Base-by-base conservation (phyloP, 2,113 vertebrate species). In the Trichomycterus rosablanca region DNA sequence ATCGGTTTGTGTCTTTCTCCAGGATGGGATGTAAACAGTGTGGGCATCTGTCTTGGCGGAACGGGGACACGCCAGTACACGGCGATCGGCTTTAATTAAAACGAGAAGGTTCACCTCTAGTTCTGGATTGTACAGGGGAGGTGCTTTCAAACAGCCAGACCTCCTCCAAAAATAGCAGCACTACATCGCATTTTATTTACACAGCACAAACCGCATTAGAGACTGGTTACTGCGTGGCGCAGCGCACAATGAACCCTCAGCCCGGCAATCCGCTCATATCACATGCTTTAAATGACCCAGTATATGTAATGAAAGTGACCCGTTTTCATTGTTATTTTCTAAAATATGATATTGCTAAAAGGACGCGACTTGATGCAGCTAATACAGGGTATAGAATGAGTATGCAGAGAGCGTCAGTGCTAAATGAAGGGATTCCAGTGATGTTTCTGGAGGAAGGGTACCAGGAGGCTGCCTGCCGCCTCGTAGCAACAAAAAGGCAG, bases 401-500 rank as follows among this genome's bases (percentile, higher is more conserved):
- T n/a, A 60, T 7, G 3, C 16, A 8, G 42, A 19, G 43, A 6
- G 46, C n/a, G 23, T 2, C 6, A 24, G n/a, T 23, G 55, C 11
- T 14, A 42, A 23, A 61, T 61, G 59, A 55, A 15, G 51, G 43
- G 44, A 56, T 24, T 65, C 49, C 46, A 68, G 71, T 42, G 59
- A 22, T 59, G 54, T 43, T 53, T 59, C 70, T 71, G 51, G 28
- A 54, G 67, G 70, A 62, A 63, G 73, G 67, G 68, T 59, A 66
- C 16, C 63, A 53, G 53, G n/a, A 71, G 67, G 74, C 78, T 72
- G 75, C 63, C 67, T 67, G 70, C 70, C 77, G 78, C 76, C 74
- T 70, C 81, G 67, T 69, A 77, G 66, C 80, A 84, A 87, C 85
- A 87, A 87, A 83, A 53, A 58, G 85, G 78, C 77, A 79, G 74